Evolutionary conservation across 2,113 vertebrate genomes (phyloP).

Genomic region (Okapia johnstoni): DNA sequence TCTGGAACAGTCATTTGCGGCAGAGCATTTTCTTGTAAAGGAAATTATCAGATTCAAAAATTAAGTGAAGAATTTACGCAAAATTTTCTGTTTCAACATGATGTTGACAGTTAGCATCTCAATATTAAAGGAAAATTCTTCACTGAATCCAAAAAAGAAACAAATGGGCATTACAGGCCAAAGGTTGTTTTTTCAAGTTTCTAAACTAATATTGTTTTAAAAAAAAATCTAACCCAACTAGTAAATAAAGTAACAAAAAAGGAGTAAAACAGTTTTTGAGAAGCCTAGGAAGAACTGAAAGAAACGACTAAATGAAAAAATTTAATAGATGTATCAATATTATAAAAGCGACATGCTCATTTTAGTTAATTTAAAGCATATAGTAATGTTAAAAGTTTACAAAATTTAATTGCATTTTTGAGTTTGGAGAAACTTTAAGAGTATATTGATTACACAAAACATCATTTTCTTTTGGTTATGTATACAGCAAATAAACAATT

Average conservation of each 20-base stretch:
- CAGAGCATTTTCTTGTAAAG: not conserved
- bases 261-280: not conserved
- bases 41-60: not conserved
- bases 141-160: not conserved
- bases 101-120: constrained; percentile 1
- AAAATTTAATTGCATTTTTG: not conserved
- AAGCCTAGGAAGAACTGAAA: not conserved
- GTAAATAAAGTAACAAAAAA: not conserved
- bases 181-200: constrained; percentile 14
- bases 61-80: not conserved
- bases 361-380: constrained; percentile 16
- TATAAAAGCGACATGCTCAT: not conserved
- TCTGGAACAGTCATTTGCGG: not conserved
- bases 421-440: not conserved
- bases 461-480: not conserved
- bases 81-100: not conserved
- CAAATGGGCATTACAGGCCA: not conserved
- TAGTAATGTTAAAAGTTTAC: not conserved
- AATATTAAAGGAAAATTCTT: constrained; percentile 32
- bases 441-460: not conserved
- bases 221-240: not conserved
- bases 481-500: not conserved
- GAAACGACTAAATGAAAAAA: not conserved
- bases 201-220: not conserved
- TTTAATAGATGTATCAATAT: not conserved